phyloP scores from a whole-genome alignment of 2,113 vertebrate species.

The Vidua chalybeata region DNA sequence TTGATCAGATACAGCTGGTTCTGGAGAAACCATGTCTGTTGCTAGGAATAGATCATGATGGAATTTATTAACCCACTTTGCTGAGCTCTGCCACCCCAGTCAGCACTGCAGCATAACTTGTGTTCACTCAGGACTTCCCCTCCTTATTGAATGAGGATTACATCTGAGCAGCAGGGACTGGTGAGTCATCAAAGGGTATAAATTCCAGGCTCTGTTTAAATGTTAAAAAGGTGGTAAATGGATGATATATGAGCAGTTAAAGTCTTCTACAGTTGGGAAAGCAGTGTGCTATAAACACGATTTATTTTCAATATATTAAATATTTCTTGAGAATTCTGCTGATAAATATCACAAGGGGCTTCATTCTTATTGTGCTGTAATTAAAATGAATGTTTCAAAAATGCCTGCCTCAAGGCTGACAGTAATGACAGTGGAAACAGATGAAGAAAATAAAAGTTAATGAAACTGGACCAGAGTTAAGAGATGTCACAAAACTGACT shows the following conservation, averaged over 20 bases:
- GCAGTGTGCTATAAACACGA: slow-evolving; percentile 1
- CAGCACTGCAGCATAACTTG: neutral
- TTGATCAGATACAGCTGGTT: neutral
- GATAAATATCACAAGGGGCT: slow-evolving; percentile 21
- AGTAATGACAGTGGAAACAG: neutral
- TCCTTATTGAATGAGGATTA: slow-evolving; percentile 39
- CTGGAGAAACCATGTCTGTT: neutral
- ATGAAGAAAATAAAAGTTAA: slow-evolving; percentile 53
- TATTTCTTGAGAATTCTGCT: neutral
- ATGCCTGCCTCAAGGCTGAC: neutral
- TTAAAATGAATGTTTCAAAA: slow-evolving; percentile 41
- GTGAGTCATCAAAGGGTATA: slow-evolving; percentile 40
- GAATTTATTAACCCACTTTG: slow-evolving; percentile 32
- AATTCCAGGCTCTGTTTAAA: slow-evolving; percentile 41
- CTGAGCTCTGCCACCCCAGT: neutral
- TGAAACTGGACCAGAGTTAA: slow-evolving; percentile 31
- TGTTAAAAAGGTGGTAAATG: slow-evolving; percentile 51
- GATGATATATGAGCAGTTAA: slow-evolving; percentile 27
- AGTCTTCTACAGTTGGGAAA: slow-evolving; percentile 1
- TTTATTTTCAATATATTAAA: slow-evolving; percentile 54
- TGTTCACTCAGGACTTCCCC: neutral
- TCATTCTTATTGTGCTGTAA: slow-evolving; percentile 27
- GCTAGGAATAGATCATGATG: neutral
- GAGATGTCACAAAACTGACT: slow-evolving; percentile 18
- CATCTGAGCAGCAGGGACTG: slow-evolving; percentile 11